Conservation (phyloP, 2,888 invertebrate genomes). For the Acanthacorydalis orientalis region DNA sequence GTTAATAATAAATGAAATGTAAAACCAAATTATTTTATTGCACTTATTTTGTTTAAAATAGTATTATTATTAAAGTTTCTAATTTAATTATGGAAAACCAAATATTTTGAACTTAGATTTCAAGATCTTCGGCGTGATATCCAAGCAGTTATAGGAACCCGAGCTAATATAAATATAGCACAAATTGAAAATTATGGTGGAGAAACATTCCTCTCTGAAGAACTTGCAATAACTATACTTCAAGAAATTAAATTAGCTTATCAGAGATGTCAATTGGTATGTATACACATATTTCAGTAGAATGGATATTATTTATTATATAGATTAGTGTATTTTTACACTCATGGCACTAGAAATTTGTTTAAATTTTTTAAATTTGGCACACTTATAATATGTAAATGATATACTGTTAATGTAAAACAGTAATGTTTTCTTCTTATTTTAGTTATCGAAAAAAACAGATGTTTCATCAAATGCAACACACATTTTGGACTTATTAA, state of each 20-base stretch:
- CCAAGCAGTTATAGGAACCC: conserved; percentile 81
- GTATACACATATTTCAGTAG: conserved; percentile 11
- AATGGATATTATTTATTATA: neutral
- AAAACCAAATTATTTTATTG: neutral
- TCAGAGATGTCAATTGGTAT: conserved; percentile 66
- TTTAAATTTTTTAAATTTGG: too few species aligned
- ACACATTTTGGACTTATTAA: conserved; percentile 66
- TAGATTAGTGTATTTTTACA: conserved; percentile 4
- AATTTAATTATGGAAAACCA: neutral
- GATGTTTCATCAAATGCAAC: conserved; percentile 64
- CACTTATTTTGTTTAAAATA: neutral
- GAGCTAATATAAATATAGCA: conserved; percentile 84
- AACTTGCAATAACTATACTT: conserved; percentile 77
- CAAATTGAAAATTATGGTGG: conserved; percentile 93
- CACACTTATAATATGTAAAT: too few species aligned
- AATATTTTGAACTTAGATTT: conserved; percentile 35
- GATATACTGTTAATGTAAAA: too few species aligned
- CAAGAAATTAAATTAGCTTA: conserved; percentile 84
- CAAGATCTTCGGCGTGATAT: conserved; percentile 86
- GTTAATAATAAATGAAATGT: too few species aligned
- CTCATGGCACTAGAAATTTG: too few species aligned
- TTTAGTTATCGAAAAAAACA: conserved; percentile 56
- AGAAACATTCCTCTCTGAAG: conserved; percentile 91
- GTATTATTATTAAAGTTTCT: neutral
- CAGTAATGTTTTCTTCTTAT: conserved; percentile 9